A percentile compares a stretch with the other conserved stretches of the same genome.
phyloP scores from a whole-genome alignment of 30 jellyfish, hydroid and myxozoan species.

The Aurelia sp. region DNA sequence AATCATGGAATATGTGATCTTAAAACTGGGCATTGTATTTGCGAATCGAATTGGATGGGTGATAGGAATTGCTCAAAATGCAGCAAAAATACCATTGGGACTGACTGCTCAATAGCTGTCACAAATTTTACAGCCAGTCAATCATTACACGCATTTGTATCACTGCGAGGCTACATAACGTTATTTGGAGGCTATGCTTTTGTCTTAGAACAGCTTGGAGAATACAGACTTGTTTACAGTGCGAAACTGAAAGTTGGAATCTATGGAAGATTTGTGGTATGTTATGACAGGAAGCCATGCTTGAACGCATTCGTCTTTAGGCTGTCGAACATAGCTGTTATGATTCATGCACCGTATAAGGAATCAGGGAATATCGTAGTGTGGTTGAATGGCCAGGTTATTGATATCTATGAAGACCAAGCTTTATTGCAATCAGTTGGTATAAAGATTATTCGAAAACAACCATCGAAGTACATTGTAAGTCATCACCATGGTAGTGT shows the following conservation, averaged over 20 bases:
- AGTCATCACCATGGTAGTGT: neutral
- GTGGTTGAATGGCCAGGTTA: constrained; percentile 52
- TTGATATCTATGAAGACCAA: constrained; percentile 31
- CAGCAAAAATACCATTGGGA: constrained; percentile 47
- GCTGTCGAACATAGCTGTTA: neutral
- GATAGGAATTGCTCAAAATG: constrained; percentile 60
- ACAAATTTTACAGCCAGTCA: neutral
- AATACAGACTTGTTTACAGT: constrained; percentile 39
- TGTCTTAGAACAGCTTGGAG: constrained; percentile 46
- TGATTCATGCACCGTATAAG: constrained; percentile 49
- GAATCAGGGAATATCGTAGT: constrained; percentile 3
- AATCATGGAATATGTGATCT: constrained; percentile 66
- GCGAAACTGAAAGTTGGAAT: constrained; percentile 10
- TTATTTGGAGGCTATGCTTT: constrained; percentile 53
- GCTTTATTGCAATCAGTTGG: neutral
- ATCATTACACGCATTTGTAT: constrained; percentile 32
- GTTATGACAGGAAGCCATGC: constrained; percentile 30
- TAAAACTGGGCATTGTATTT: constrained; percentile 37
- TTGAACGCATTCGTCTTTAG: constrained; percentile 53
- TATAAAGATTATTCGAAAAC: constrained; percentile 11
- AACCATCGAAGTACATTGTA: constrained; percentile 26
- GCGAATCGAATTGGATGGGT: constrained; percentile 66
- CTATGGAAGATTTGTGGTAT: constrained; percentile 55
- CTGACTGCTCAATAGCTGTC: constrained; percentile 53
- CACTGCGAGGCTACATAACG: constrained; percentile 39